Conservation (phyloP, 2,888 invertebrate genomes). For the Phengaris arion region DNA sequence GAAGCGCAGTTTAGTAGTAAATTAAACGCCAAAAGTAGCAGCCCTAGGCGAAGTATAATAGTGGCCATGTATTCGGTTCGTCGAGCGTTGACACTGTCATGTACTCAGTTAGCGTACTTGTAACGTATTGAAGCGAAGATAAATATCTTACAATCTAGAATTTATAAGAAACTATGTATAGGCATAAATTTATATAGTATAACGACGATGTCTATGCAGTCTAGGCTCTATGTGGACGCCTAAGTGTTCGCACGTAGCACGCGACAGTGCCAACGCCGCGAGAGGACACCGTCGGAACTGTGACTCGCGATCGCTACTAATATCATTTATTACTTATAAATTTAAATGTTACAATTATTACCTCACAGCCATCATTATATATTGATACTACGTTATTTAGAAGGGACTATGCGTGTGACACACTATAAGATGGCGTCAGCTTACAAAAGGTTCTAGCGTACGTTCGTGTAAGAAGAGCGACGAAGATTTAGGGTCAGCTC, state of each 20-base stretch:
- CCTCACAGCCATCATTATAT: constrained; percentile 80
- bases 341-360: constrained; percentile 78
- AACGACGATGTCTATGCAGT: constrained; percentile 38
- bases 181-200: constrained; percentile 38
- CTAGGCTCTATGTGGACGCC: constrained; percentile 41
- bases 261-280: constrained; percentile 43
- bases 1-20: neutral
- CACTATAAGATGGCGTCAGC: constrained; percentile 73
- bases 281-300: constrained; percentile 49
- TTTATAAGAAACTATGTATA: constrained; percentile 43
- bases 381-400: constrained; percentile 78
- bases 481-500: constrained; percentile 47
- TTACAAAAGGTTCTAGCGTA: constrained; percentile 77
- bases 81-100: constrained; percentile 49
- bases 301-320: constrained; percentile 60
- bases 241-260: constrained; percentile 31
- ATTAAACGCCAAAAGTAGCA: constrained; percentile 47
- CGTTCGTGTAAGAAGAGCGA: constrained; percentile 63
- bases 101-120: constrained; percentile 1
- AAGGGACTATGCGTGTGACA: constrained; percentile 74
- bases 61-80: constrained; percentile 43
- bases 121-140: constrained; percentile 38
- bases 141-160: constrained; percentile 42
- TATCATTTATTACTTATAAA: constrained; percentile 75
- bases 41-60: constrained; percentile 53